Base-by-base conservation (phyloP, 1,140 invertebrate species). In the Aphidius gifuensis region DNA sequence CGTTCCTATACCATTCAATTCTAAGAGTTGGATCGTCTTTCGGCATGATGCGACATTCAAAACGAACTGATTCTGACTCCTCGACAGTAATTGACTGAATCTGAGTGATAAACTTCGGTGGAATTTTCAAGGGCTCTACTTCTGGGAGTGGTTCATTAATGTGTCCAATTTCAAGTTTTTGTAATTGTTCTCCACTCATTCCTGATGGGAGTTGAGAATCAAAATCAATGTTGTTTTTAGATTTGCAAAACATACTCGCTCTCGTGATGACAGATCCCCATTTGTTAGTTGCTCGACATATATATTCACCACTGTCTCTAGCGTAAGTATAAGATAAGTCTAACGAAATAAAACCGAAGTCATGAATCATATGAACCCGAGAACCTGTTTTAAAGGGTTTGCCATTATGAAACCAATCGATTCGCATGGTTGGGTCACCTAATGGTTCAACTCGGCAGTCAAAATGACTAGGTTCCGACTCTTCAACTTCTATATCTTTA, bases 391-490 rank as follows among this genome's bases (percentile, higher is more conserved):
- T 90, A 71, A 97, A 90, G 40, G 93, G 92, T 68, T 88, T 85
- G 16, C 94, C 94, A 79, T 97, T 95, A 67, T 92, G 89, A 86
- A 91, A 96, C 94, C 95, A 97, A 76, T 97, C 93, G 66, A 96
- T 93, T 46, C 90, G 85, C 90, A 95, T 93, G 2, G 88, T 87
- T 7, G 92, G 83, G 80, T 96, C 93, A 58, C 89, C 89, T 1
- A 90, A 87, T 6, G 93, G 93, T 74, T 95, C 92, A 1, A 96
- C 91, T 47, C 92, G 85, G 71, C 92, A 94, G 70, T 97, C 94
- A 69, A 97, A 96, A 77, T 97, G 93, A 71, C 91, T 90, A 4
- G 92, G 85, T 63, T 90, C 90, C 46, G 92, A 90, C 85, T 97
- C 95, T 61, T 88, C 85, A 1, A 94, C 85, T 76, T 95, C 92